These are phyloP conservation scores for Dryobota labecula DNA, from an alignment of 2,888 invertebrate genomes.

Conservation along the genomic window DNA sequence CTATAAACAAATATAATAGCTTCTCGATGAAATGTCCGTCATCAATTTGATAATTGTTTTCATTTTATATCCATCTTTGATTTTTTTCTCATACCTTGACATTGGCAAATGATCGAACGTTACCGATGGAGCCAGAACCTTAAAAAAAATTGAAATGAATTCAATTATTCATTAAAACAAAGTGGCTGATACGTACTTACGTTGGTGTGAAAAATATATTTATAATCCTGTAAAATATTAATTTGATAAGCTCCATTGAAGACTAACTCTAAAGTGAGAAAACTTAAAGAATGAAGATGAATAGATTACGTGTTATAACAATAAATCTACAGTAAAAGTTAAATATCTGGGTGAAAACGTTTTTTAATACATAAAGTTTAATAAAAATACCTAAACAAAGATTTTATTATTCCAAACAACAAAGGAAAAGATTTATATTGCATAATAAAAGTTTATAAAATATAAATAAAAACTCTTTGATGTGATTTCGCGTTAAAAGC, in stretches of 20 bases:
- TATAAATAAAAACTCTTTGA: conserved; percentile 64
- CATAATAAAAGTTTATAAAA: conserved; percentile 61
- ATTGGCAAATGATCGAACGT: too few species aligned
- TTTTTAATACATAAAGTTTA: conserved; percentile 39
- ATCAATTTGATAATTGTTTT: not conserved
- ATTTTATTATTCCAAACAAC: conserved; percentile 63
- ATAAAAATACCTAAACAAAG: conserved; percentile 46
- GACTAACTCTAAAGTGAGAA: not conserved
- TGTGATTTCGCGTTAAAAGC: conserved; percentile 59
- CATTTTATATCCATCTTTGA: not conserved
- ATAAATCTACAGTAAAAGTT: conserved; percentile 19
- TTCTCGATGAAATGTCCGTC: not conserved
- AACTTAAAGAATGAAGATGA: conserved; percentile 13
- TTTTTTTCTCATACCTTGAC: too few species aligned
- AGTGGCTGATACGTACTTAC: not conserved
- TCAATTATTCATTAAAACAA: not conserved
- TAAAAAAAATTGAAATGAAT: too few species aligned
- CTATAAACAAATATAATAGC: too few species aligned
- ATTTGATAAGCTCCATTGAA: not conserved
- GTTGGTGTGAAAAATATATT: not conserved
- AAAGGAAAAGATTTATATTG: conserved; percentile 60
- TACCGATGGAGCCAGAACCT: too few species aligned
- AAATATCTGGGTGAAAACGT: conserved; percentile 19
- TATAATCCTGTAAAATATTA: not conserved
- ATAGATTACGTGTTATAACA: conserved; percentile 5